Evolutionary conservation across 2,888 invertebrate genomes (phyloP).

Genomic region (Entomobrya multifasciata): DNA sequence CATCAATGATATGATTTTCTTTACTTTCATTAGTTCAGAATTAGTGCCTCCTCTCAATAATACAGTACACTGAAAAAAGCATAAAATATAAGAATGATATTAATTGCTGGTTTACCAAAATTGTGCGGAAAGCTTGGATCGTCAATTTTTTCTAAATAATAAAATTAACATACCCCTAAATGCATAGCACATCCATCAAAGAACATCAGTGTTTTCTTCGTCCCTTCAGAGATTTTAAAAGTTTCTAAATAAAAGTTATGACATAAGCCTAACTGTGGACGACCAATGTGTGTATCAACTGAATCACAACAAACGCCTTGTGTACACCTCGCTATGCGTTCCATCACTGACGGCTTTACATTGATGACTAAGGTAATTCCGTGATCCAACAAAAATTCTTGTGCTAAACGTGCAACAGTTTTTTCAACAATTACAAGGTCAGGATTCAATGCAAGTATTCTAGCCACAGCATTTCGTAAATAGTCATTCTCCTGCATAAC

Average conservation of each 20-base stretch:
- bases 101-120: too few species aligned
- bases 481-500: constrained; percentile 96
- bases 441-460: constrained; percentile 91
- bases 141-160: constrained; percentile 21
- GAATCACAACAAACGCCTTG: constrained; percentile 92
- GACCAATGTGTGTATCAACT: constrained; percentile 92
- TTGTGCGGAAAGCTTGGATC: too few species aligned
- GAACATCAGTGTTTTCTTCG: constrained; percentile 93
- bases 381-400: constrained; percentile 89
- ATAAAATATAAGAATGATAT: constrained; percentile 41
- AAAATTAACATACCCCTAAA: constrained; percentile 83
- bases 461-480: constrained; percentile 90
- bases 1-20: constrained; percentile 91
- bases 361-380: constrained; percentile 94
- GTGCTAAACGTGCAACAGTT: constrained; percentile 90
- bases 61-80: constrained; percentile 86
- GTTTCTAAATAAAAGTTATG: constrained; percentile 89
- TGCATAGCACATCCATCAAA: constrained; percentile 94
- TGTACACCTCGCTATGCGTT: constrained; percentile 89
- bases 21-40: constrained; percentile 90
- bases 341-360: constrained; percentile 91
- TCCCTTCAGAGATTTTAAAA: constrained; percentile 83
- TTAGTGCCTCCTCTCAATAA: constrained; percentile 89
- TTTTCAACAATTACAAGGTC: constrained; percentile 94
- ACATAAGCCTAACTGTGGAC: constrained; percentile 92